A percentile compares a stretch with the other conserved stretches of the same genome.
Evolutionary conservation across 1,140 invertebrate genomes (phyloP).

Genomic region (Aphis craccivora): DNA sequence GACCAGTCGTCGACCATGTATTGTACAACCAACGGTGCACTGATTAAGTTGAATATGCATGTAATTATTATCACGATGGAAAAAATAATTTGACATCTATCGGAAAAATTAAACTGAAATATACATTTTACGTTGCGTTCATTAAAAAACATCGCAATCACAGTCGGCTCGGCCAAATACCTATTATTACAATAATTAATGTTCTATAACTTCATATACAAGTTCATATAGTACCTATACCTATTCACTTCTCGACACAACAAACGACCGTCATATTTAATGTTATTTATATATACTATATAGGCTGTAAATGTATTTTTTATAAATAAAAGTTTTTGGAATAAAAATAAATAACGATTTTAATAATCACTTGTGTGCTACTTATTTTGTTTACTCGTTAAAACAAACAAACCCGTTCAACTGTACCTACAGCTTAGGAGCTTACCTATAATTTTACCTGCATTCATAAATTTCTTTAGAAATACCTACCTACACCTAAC

Average conservation of each 20-base stretch:
- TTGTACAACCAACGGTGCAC: not conserved
- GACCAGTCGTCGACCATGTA: not conserved
- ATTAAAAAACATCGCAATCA: not conserved
- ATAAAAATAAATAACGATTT: not conserved
- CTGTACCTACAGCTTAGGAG: not conserved
- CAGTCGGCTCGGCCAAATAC: not conserved
- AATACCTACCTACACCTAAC: too few species aligned
- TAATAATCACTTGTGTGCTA: not conserved
- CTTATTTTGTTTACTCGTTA: not conserved
- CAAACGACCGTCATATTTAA: not conserved
- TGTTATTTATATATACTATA: not conserved
- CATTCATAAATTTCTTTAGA: too few species aligned
- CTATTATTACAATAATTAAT: too few species aligned
- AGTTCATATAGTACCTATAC: not conserved
- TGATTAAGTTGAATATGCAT: not conserved
- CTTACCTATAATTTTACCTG: too few species aligned
- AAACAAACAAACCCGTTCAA: not conserved
- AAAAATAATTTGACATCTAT: slow-evolving; percentile 20
- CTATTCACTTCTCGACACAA: not conserved
- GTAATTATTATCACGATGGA: not conserved
- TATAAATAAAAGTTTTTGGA: not conserved
- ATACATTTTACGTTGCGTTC: not conserved
- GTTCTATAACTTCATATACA: not conserved
- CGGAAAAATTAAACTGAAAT: not conserved
- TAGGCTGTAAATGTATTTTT: too few species aligned